Conservation (phyloP, 2,888 invertebrate genomes). For the Microctonus aethiopoides region DNA sequence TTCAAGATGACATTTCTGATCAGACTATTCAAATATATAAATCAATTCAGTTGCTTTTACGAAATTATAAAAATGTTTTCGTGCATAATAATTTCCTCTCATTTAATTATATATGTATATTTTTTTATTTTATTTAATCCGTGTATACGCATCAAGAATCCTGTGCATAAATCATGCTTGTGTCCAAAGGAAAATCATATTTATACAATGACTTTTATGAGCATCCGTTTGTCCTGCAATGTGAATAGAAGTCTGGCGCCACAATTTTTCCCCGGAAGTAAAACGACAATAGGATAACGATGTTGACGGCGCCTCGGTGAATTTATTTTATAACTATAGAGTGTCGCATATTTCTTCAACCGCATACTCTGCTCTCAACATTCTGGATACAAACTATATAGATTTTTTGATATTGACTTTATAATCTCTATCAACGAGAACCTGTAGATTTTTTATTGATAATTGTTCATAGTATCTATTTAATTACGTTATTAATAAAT, state of each 20-base stretch:
- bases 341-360: not conserved
- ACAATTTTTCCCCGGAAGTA: conserved; percentile 4
- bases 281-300: conserved; percentile 22
- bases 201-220: conserved; percentile 16
- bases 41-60: no score
- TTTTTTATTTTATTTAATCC: no score
- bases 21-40: no score
- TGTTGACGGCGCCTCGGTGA: conserved; percentile 13
- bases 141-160: not conserved
- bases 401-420: not conserved
- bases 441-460: no score
- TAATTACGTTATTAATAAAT: no score
- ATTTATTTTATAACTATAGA: conserved; percentile 10
- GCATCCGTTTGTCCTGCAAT: conserved; percentile 11
- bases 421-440: conserved; percentile 6
- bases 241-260: conserved; percentile 23
- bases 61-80: no score
- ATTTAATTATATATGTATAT: not conserved
- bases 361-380: not conserved
- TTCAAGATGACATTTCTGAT: not conserved
- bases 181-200: conserved; percentile 12
- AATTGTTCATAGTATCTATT: no score
- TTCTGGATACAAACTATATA: not conserved
- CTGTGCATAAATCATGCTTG: not conserved
- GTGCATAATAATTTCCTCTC: not conserved